Evolutionary conservation across 2,888 invertebrate species (phyloP), one percentile per base, ranked within the genome.

Genomic region (Scaptomyza flava): DNA sequence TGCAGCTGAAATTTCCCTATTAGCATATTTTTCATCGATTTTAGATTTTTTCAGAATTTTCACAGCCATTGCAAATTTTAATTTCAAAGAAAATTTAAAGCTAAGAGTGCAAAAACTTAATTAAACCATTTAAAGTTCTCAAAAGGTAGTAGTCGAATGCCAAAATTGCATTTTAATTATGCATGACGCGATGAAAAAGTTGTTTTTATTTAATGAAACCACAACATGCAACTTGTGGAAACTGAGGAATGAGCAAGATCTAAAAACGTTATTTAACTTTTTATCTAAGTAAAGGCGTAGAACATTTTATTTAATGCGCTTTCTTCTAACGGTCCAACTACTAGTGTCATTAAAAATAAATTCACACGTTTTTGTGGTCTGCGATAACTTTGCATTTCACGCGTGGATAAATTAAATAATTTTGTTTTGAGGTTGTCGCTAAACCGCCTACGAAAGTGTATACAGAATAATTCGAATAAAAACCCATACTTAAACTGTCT

Each of bases 201-300:
- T 47, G 41, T 38, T 36, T 56, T 63, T 72, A 69, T 65, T 48
- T 72, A 63, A 74, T 67, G 63, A 46, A 60, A 59, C 27, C 52
- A 41, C 52, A 58, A 61, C 79, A 79, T 85, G 85, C 85, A 77
- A 75, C 57, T 20, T 69, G 57, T 73, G 67, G 67, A 80, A 80
- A 83, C 51, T 63, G 69, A 58, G 69, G 63, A 61, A 65, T 50
- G 64, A 54, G 62, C 50, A 23, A 20, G 65, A 46, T 36, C 34
- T 60, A 60, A 69, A 72, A 66, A 43, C 23, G 41, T 56, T 66
- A 50, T 57, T 17, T 20, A 33, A 47, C 48, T 42, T 50, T 42
- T 38, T 14, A 12, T 30, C 20, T 38, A 31, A 12, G 41, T 23
- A 31, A 41, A 60, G 11, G 30, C 46, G 51, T 72, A 77, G 50